Evolutionary conservation across 2,888 invertebrate species (phyloP).

Genomic region (Tromatobia lineatoria): DNA sequence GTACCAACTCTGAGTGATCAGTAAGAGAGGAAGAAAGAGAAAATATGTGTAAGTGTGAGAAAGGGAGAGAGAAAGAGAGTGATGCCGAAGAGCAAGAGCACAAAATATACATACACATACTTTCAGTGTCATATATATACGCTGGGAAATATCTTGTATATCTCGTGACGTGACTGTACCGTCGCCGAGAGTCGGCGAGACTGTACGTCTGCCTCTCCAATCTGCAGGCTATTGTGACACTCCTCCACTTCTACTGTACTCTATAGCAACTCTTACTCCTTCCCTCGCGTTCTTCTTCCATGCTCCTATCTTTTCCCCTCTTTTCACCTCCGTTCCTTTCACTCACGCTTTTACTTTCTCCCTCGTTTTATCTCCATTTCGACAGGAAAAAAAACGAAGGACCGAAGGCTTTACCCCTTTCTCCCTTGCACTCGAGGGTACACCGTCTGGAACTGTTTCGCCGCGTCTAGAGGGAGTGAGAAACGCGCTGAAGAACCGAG

Average conservation of each 20-base stretch:
- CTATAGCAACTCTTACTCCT: slow-evolving; percentile 25
- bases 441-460: slow-evolving; percentile 13
- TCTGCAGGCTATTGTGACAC: slow-evolving; percentile 80
- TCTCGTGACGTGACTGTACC: slow-evolving; percentile 75
- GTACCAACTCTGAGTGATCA: neutral
- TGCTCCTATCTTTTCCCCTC: slow-evolving; percentile 36
- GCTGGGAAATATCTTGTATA: slow-evolving; percentile 34
- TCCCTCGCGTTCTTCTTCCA: slow-evolving; percentile 13
- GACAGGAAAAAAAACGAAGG: neutral
- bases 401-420: slow-evolving; percentile 5
- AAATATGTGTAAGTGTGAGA: no score
- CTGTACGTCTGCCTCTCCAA: slow-evolving; percentile 83
- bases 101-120: slow-evolving; percentile 7
- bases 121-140: neutral
- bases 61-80: neutral
- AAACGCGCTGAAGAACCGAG: slow-evolving; percentile 4
- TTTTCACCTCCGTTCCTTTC: slow-evolving; percentile 18
- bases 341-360: slow-evolving; percentile 22
- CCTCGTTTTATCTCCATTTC: neutral
- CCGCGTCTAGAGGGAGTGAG: neutral
- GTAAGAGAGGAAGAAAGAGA: no score
- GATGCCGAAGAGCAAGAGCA: neutral
- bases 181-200: slow-evolving; percentile 70
- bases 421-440: slow-evolving; percentile 21
- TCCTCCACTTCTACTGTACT: slow-evolving; percentile 71